These are phyloP conservation scores for Kryptolebias marmoratus DNA, from an alignment of 2,113 vertebrate species.

Conservation along the genomic window DNA sequence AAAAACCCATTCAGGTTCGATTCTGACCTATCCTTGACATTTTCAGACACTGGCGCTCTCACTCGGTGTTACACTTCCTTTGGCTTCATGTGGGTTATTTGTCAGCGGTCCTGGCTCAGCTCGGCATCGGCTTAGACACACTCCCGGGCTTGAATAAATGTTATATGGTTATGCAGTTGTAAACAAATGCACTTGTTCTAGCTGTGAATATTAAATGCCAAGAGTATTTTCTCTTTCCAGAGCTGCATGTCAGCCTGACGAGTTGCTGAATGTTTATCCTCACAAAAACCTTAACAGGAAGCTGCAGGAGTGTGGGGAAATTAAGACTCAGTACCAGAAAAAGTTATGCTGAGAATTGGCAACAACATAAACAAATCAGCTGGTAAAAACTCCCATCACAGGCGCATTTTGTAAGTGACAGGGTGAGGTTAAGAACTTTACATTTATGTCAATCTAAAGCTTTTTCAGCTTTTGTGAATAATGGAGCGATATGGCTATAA, in stretches of 20 bases:
- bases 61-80: slow-evolving; percentile 38
- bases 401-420: slow-evolving; percentile 9
- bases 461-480: neutral
- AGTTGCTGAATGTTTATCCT: slow-evolving; percentile 9
- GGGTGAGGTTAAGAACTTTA: neutral
- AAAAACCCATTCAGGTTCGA: slow-evolving; percentile 49
- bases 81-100: slow-evolving; percentile 63
- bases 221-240: slow-evolving; percentile 14
- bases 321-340: neutral
- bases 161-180: slow-evolving; percentile 7
- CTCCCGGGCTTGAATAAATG: neutral
- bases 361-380: slow-evolving; percentile 15
- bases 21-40: slow-evolving; percentile 75
- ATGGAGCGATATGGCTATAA: neutral
- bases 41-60: slow-evolving; percentile 51
- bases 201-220: slow-evolving; percentile 34
- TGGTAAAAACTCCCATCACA: slow-evolving; percentile 2
- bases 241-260: slow-evolving; percentile 11
- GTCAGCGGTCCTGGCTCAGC: slow-evolving; percentile 39
- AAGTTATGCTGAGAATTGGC: slow-evolving; percentile 7
- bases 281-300: neutral
- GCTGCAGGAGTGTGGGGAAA: neutral
- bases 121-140: slow-evolving; percentile 4
- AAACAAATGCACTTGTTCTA: slow-evolving; percentile 43
- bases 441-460: neutral